Evolutionary conservation across 2,888 invertebrate genomes (phyloP).

Genomic region (Parascotia fuliginaria): DNA sequence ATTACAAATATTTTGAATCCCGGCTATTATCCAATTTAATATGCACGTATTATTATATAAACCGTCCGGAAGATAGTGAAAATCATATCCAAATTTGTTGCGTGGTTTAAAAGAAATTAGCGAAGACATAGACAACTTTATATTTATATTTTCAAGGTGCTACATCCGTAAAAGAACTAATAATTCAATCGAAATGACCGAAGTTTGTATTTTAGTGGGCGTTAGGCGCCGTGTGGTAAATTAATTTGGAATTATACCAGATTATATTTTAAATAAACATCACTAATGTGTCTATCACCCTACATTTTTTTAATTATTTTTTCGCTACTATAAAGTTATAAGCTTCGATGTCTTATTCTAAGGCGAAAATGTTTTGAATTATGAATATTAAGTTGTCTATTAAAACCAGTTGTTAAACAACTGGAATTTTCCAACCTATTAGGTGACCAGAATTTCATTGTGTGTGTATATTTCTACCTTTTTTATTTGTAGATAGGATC

Average conservation of each 20-base stretch:
- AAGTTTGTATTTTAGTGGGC: conserved; percentile 20
- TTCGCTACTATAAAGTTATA: background rate
- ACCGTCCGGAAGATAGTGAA: too few relatives aligned
- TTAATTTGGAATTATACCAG: conserved; percentile 17
- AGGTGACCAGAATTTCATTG: too few relatives aligned
- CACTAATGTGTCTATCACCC: conserved; percentile 23
- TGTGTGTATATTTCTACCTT: too few relatives aligned
- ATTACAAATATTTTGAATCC: too few relatives aligned
- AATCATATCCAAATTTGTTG: too few relatives aligned
- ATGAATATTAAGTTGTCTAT: too few relatives aligned
- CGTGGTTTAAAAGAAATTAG: too few relatives aligned
- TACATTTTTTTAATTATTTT: conserved; percentile 9
- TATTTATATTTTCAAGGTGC: conserved; percentile 16
- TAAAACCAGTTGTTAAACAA: background rate
- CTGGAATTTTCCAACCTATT: background rate
- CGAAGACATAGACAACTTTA: too few relatives aligned
- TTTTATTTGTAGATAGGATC: too few relatives aligned
- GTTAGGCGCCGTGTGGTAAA: conserved; percentile 34
- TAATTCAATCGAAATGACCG: conserved; percentile 5
- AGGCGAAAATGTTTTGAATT: background rate
- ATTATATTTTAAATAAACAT: conserved; percentile 26
- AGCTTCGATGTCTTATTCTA: background rate
- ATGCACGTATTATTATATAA: too few relatives aligned
- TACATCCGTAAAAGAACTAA: conserved; percentile 11
- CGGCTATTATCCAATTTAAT: too few relatives aligned